Conservation (phyloP, 2,888 invertebrate species). For the Polylopha cassiicola region DNA sequence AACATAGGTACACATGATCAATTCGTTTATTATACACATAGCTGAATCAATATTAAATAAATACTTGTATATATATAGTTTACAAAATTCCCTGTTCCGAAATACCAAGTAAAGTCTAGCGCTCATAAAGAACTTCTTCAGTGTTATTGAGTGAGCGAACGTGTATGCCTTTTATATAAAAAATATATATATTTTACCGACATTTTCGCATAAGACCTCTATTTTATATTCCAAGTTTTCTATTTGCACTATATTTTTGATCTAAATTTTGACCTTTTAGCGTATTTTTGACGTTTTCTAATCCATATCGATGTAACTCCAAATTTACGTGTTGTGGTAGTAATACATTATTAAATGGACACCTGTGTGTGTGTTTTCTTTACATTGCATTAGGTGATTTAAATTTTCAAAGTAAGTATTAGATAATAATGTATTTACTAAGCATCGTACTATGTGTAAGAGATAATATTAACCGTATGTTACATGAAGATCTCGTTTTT, state of each 20-base stretch:
- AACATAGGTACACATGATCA: no score
- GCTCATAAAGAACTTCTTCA: conserved; percentile 36
- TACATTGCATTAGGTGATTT: no score
- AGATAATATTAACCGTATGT: no score
- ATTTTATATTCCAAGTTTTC: conserved; percentile 41
- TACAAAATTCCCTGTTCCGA: conserved; percentile 5
- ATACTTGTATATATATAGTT: conserved; percentile 1
- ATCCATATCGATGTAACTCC: conserved; percentile 7
- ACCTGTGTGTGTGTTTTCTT: no score
- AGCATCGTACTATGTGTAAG: no score
- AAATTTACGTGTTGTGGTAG: conserved; percentile 2
- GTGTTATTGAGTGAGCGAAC: conserved; percentile 32
- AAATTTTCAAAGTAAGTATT: no score
- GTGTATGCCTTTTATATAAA: conserved; percentile 34
- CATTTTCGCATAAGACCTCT: conserved; percentile 30
- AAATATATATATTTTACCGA: conserved; percentile 31
- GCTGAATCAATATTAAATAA: no score
- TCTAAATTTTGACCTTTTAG: conserved; percentile 26
- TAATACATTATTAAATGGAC: no score
- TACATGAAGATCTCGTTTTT: no score
- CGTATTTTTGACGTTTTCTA: conserved; percentile 15
- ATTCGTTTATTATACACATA: no score
- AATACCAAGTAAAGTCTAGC: conserved; percentile 3
- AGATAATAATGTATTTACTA: no score
- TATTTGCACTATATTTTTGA: conserved; percentile 37